Conservation (phyloP, 2,888 invertebrate genomes). For the Erpobdella octoculata region DNA sequence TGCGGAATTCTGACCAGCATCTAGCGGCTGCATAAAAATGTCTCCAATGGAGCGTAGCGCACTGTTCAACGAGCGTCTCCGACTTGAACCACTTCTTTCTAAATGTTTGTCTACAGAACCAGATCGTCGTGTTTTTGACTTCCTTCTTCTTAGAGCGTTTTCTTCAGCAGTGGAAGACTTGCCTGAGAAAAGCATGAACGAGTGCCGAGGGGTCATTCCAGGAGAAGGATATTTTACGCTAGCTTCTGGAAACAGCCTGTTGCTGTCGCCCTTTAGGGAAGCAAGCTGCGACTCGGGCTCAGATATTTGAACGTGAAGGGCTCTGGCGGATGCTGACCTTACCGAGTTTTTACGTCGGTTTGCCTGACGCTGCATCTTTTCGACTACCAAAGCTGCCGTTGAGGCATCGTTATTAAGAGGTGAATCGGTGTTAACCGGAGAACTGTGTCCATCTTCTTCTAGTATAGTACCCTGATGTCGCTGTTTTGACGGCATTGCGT, state of each 20-base stretch:
- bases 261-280: neutral
- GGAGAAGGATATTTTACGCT: neutral
- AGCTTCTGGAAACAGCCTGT: conserved; percentile 9
- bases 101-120: conserved; percentile 40
- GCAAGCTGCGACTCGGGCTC: conserved; percentile 29
- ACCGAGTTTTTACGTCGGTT: neutral
- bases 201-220: conserved; percentile 9
- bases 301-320: conserved; percentile 39
- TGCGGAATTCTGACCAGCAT: conserved; percentile 32
- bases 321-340: conserved; percentile 11
- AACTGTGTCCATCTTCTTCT: conserved; percentile 17
- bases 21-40: conserved; percentile 48
- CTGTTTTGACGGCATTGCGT: conserved; percentile 39
- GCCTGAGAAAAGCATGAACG: conserved; percentile 7
- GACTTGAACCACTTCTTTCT: conserved; percentile 31
- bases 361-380: neutral
- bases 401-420: neutral
- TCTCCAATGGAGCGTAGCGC: conserved; percentile 42
- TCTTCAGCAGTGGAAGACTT: conserved; percentile 25
- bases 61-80: conserved; percentile 28
- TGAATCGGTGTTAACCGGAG: neutral
- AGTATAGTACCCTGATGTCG: conserved; percentile 17
- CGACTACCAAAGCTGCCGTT: neutral
- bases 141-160: conserved; percentile 16
- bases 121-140: conserved; percentile 34